phyloP scores from a whole-genome alignment of 2,888 invertebrate genomes.

The Xanthostigma xanthostigma region DNA sequence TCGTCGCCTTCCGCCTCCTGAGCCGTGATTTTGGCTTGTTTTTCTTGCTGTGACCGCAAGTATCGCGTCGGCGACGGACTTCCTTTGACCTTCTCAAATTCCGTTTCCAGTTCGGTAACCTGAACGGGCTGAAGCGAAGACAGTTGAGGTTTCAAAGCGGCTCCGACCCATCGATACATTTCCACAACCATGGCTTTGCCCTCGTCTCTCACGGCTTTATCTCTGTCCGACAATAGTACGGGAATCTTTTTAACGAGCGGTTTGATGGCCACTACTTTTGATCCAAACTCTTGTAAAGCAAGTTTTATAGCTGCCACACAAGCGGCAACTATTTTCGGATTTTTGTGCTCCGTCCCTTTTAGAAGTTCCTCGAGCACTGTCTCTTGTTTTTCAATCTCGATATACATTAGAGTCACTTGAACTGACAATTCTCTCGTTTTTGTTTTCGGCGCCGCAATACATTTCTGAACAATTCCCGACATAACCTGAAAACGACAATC shows the following conservation, averaged over 20 bases:
- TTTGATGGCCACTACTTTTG: conserved; percentile 79
- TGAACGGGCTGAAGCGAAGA: conserved; percentile 78
- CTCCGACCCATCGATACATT: conserved; percentile 82
- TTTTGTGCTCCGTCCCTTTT: conserved; percentile 90
- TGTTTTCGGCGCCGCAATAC: conserved; percentile 79
- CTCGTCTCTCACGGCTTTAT: conserved; percentile 84
- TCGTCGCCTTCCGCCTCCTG: conserved; percentile 35
- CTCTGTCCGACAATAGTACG: conserved; percentile 73
- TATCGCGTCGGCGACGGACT: conserved; percentile 59
- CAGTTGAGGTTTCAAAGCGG: conserved; percentile 72
- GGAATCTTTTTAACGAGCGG: conserved; percentile 79
- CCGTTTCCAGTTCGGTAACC: conserved; percentile 73
- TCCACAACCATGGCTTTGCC: conserved; percentile 83
- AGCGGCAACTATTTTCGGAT: conserved; percentile 85
- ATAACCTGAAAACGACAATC: conserved; percentile 26
- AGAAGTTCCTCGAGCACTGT: conserved; percentile 76
- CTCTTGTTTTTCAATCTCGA: conserved; percentile 93
- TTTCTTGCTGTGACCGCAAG: conserved; percentile 68
- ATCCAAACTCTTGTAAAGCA: conserved; percentile 78
- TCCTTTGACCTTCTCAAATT: conserved; percentile 60
- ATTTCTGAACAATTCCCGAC: conserved; percentile 77
- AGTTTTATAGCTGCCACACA: conserved; percentile 62
- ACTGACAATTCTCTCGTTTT: conserved; percentile 84
- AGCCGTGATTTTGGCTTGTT: conserved; percentile 38
- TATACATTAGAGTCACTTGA: conserved; percentile 82